Conservation (phyloP, 53 echinoderm and acorn worm species). For the Echinometra lucunter region DNA sequence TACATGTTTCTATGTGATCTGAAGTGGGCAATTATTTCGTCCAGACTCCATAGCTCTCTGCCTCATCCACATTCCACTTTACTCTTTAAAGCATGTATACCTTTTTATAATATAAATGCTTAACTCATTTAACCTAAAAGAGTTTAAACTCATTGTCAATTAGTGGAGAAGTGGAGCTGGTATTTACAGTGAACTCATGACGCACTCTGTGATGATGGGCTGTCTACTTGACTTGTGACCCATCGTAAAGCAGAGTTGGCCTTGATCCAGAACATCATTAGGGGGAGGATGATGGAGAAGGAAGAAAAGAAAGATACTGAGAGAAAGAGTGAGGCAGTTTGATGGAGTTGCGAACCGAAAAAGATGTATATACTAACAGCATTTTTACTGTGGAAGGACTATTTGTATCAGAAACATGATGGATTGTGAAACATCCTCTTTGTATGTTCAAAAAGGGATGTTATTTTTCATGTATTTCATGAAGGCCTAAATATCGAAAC, state of each 20-base stretch:
- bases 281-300: background rate
- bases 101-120: background rate
- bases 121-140: background rate
- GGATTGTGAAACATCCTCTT: too few relatives aligned
- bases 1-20: background rate
- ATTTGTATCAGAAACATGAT: background rate
- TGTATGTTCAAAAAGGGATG: too few relatives aligned
- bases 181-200: slow-evolving; percentile 23
- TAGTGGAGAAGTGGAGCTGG: slow-evolving; percentile 21
- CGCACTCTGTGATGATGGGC: background rate
- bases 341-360: background rate
- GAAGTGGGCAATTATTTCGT: background rate
- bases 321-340: background rate
- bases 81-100: background rate
- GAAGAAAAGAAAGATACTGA: background rate
- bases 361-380: background rate
- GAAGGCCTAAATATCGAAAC: too few relatives aligned
- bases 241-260: background rate
- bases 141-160: slow-evolving; percentile 28
- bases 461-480: too few relatives aligned
- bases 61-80: background rate
- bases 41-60: background rate
- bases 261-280: slow-evolving; percentile 19
- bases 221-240: background rate
- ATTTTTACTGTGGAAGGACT: background rate